Evolutionary conservation across 2,888 invertebrate genomes (phyloP).

Genomic region (Erebia epiphron): DNA sequence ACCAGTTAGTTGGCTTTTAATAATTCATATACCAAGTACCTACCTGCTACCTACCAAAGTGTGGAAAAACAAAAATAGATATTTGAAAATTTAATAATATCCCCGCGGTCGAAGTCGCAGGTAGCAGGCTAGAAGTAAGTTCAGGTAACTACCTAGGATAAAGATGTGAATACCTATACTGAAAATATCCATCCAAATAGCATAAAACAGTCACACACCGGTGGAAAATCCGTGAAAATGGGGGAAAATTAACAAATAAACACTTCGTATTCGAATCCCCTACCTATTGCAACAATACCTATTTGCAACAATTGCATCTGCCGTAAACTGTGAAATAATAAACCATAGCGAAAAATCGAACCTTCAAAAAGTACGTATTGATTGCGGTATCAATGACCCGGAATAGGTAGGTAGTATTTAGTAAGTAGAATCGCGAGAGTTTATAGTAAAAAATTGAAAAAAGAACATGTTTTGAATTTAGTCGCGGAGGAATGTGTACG

Average conservation of each 20-base stretch:
- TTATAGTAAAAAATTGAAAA: neutral
- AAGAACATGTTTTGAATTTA: conserved; percentile 41
- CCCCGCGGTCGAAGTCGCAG: no score
- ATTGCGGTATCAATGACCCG: conserved; percentile 7
- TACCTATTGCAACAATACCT: neutral
- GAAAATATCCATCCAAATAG: conserved; percentile 19
- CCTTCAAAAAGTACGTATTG: neutral
- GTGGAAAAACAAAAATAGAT: no score
- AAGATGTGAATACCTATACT: neutral
- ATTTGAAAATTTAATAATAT: no score
- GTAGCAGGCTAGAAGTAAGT: no score
- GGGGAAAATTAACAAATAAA: conserved; percentile 21
- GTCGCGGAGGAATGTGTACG: conserved; percentile 42
- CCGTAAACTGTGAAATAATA: neutral
- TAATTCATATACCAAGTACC: no score
- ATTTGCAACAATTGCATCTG: neutral
- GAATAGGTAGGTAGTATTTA: neutral
- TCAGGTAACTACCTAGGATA: neutral
- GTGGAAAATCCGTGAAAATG: conserved; percentile 52
- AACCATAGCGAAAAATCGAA: neutral
- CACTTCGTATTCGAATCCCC: neutral
- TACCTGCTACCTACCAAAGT: no score
- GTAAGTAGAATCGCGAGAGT: conserved; percentile 4
- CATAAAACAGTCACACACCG: conserved; percentile 18
- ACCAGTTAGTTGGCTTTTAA: no score